Conservation (phyloP, 2,113 vertebrate genomes). For the Oreochromis aureus region DNA sequence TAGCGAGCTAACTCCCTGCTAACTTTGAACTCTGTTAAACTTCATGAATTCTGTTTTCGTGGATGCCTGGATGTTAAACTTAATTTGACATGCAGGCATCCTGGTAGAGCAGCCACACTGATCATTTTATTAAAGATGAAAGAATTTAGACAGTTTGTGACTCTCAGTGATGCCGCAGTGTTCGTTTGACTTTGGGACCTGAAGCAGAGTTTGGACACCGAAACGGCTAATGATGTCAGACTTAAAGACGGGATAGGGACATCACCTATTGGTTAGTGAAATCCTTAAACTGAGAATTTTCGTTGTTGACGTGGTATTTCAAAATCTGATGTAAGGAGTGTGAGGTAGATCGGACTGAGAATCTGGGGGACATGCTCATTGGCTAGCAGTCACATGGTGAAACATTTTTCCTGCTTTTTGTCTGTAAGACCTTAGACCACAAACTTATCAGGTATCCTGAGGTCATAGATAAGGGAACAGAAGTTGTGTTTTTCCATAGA, state of each 20-base stretch:
- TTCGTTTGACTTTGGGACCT: rapidly evolving
- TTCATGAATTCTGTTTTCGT: not conserved
- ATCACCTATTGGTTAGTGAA: not conserved
- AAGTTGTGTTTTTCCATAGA: not conserved
- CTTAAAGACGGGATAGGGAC: not conserved
- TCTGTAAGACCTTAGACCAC: not conserved
- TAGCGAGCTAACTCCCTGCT: not conserved
- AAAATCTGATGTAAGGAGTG: not conserved
- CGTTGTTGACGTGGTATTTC: not conserved
- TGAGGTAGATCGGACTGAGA: not conserved
- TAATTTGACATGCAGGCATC: rapidly evolving
- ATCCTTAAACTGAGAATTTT: not conserved
- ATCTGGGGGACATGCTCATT: not conserved
- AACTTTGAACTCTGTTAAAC: not conserved
- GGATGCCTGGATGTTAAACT: not conserved
- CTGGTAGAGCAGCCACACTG: not conserved
- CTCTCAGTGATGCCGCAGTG: rapidly evolving
- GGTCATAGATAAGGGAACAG: not conserved
- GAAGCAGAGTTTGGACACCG: rapidly evolving
- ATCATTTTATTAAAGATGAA: not conserved
- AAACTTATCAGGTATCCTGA: not conserved
- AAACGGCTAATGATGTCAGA: not conserved
- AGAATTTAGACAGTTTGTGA: not conserved
- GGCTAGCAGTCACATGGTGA: not conserved
- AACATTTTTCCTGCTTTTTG: not conserved